phyloP scores from a whole-genome alignment of 2,797 vertebrate genomes.

The Paramormyrops hopkinsi region DNA sequence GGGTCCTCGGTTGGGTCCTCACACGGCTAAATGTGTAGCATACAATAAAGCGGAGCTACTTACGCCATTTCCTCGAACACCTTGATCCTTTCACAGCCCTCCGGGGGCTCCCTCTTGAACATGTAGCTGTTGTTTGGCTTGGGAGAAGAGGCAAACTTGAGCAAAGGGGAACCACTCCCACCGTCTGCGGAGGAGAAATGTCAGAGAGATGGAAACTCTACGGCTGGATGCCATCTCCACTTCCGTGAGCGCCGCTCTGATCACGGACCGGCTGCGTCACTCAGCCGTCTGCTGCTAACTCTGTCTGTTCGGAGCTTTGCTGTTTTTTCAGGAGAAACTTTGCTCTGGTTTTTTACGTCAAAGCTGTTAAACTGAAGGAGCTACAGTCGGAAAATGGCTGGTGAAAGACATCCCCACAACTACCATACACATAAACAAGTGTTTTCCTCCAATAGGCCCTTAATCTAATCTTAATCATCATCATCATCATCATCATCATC shows the following conservation, averaged over 20 bases:
- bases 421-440: not conserved
- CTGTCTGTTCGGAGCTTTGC: not conserved
- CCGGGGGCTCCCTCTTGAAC: slow-evolving; percentile 97
- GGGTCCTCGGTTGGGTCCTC: not conserved
- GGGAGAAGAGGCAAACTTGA: slow-evolving; percentile 93
- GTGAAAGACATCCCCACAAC: not conserved
- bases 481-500: not conserved
- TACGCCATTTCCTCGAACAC: slow-evolving; percentile 96
- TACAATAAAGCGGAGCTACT: slow-evolving; percentile 57
- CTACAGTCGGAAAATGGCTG: not conserved
- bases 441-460: not conserved
- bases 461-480: not conserved
- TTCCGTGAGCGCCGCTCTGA: not conserved
- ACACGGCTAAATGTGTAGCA: not conserved
- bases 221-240: not conserved
- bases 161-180: slow-evolving; percentile 88
- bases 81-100: slow-evolving; percentile 96
- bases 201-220: not conserved
- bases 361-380: not conserved
- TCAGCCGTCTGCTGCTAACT: not conserved
- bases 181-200: slow-evolving; percentile 68
- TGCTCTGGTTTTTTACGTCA: not conserved
- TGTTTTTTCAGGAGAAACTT: not conserved
- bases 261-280: not conserved
- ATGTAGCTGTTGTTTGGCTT: slow-evolving; percentile 99